Evolutionary conservation across 64 coral and sea anemone genomes (phyloP).

Genomic region (Actinia tenebrosa): DNA sequence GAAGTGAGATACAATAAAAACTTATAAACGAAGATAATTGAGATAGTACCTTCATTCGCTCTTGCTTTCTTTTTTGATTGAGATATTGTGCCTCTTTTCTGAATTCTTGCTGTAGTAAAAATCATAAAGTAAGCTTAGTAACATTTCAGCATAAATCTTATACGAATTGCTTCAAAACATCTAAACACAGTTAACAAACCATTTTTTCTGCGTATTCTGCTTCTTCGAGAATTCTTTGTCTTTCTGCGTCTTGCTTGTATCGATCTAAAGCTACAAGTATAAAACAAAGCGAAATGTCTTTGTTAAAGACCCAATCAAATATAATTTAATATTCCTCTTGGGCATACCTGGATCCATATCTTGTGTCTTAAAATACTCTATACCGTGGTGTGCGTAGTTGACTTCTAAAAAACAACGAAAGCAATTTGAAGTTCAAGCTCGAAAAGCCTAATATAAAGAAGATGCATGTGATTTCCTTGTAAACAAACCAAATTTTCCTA

Average conservation of each 20-base stretch:
- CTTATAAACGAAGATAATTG: neutral
- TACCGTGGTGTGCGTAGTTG: conserved; percentile 41
- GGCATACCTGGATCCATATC: conserved; percentile 56
- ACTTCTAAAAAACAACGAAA: conserved; percentile 25
- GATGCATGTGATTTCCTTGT: no score
- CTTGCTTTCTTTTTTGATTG: conserved; percentile 47
- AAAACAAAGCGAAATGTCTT: neutral
- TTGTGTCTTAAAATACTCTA: conserved; percentile 19
- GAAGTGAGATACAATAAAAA: neutral
- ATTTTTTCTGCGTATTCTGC: conserved; percentile 50
- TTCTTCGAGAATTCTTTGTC: conserved; percentile 48
- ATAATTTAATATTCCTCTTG: neutral
- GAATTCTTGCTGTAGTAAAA: conserved; percentile 14
- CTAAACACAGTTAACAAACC: conserved; percentile 29
- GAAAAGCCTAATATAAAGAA: neutral
- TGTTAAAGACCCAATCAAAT: neutral
- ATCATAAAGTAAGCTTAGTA: neutral
- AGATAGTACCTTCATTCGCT: conserved; percentile 41
- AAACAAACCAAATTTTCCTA: conserved; percentile 5
- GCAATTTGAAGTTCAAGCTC: neutral
- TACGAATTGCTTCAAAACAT: no score
- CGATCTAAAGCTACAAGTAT: conserved; percentile 33
- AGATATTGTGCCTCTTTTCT: conserved; percentile 38
- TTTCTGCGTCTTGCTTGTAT: conserved; percentile 58
- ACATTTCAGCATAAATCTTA: no score